Evolutionary conservation across 1,140 invertebrate genomes (phyloP), one percentile per base, ranked within the genome.

Genomic region (Wasmannia auropunctata): DNA sequence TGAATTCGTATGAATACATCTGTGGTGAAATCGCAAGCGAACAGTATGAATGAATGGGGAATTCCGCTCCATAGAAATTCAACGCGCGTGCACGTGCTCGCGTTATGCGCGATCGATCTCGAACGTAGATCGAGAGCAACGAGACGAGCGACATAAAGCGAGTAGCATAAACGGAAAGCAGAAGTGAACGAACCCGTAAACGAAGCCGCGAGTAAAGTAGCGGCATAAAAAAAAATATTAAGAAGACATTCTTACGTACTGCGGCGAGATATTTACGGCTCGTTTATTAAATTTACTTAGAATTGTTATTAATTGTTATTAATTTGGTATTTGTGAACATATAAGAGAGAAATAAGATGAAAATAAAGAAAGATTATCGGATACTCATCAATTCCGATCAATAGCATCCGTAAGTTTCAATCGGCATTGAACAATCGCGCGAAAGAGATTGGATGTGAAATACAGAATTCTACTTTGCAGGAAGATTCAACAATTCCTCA

Each of bases 401-500:
- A 93, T 92, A 92, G 37, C 70, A 76, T 84, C 92, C 76, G 91
- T 79, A 28, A 91, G 89, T 86, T 92, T 91, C 67, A 91, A 84
- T 87, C 86, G 46, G 54, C n/a, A 25, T 56, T 58, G n/a, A 46
- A 74, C 49, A 85, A 85, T 76, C 28, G 31, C n/a, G 65, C 31
- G 6, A 46, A 16, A 72, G 8, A 72, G 2, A 72, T 72, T 16
- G 3, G 4, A 6, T 6, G 0, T 10, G 0, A 34, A 54, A 25
- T 74, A 22, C 19, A 51, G 28, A 14, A 37, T 58, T 76, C 16
- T 28, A 25, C 14, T 11, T 40, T 40, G 8, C 1, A 19, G 22
- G 4, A 56, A 28, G 3, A 49, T 8, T 49, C 0, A 49, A 49
- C 19, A 10, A 22, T 7, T 34, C 16, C 8, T 75, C 1, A n/a